Evolutionary conservation across 2,888 invertebrate genomes (phyloP), one percentile per base, ranked within the genome.

Genomic region (Rhyacophila evoluta): DNA sequence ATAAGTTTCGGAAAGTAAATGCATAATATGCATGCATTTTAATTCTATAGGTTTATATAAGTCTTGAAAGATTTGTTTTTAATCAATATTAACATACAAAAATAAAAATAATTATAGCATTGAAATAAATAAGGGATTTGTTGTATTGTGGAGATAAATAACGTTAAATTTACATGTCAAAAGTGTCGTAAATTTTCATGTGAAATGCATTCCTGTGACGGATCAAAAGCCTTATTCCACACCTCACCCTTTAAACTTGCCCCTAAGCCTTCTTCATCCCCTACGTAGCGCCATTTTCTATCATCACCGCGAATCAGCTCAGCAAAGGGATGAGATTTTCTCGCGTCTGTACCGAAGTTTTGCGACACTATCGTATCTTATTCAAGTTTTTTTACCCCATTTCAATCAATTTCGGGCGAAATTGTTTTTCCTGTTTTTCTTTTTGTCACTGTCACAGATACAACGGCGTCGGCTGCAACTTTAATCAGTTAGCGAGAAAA

Each of bases 371-470:
- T 79, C 79, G 29, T 37, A 41, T 69, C 75, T 69, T 33, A 39
- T 72, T 15, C 69, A 41, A 74, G 70, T 77, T 69, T 78, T 74
- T 75, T 55, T 69, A 75, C 79, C 81, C 79, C 73, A 79, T 82
- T 81, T 80, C 82, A 80, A 82, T 80, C 80, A 82, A 82, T 81
- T 78, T 71, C 73, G 41, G 55, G 70, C 72, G 80, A 82, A 79
- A 80, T 82, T 82, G 80, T 82, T 82, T 82, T 80, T 73, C 79
- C 75, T 39, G 74, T 69, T 77, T 75, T 75, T 19, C 25, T 39
- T 80, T 79, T 71, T 79, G 81, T 77, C 81, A 72, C 73, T 81
- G 79, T 80, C 78, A 81, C 78, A 78, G 78, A 80, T 80, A 80
- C 80, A 72, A 77, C 41, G 33, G n/a, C 36, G 37, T 28, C 67